Evolutionary conservation across 2,797 vertebrate genomes (phyloP), one percentile per base, ranked within the genome.

Genomic region (Pangasius macronema): DNA sequence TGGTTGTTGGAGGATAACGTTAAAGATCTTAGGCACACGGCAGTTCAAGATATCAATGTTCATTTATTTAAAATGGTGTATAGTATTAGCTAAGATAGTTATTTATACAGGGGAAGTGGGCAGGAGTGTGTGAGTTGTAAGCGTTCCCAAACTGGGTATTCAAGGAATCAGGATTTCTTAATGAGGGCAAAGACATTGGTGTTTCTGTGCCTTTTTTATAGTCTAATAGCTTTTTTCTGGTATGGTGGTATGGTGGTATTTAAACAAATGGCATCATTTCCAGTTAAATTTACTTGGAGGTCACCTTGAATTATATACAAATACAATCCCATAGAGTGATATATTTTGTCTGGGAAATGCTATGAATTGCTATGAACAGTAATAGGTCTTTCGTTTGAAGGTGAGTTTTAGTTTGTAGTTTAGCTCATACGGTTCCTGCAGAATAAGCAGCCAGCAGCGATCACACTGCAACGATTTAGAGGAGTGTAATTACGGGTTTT

Each of bases 401-500:
- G 36, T 14, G 30, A 72, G 57, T 8, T 11, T 85, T 68, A 30
- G 11, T 57, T 76, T 46, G 4, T 22, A 49, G 61, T 83, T 77
- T 86, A 70, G 84, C 36, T 65, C 77, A 68, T 86, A 82, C 84
- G 10, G 68, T 83, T 81, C 53, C 75, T 57, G 73, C 89, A 82
- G 82, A 86, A 91, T 81, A 65, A 87, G 85, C 20, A 53, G 90
- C 83, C 83, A 53, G 83, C 68, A 63, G 87, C n/a, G 39, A 61
- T 88, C 81, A 53, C 73, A 87, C 84, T 86, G 83, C 81, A 88
- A 73, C 72, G 82, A 83, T 87, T 90, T 84, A 89, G 79, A 80
- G 75, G 83, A 90, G 85, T 86, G 86, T 90, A 89, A 89, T 91
- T 90, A 91, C 42, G 59, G 85, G 46, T 70, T 85, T 89, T 89